These are phyloP conservation scores for Erebia ligea DNA, from an alignment of 2,888 invertebrate species.

Conservation along the genomic window DNA sequence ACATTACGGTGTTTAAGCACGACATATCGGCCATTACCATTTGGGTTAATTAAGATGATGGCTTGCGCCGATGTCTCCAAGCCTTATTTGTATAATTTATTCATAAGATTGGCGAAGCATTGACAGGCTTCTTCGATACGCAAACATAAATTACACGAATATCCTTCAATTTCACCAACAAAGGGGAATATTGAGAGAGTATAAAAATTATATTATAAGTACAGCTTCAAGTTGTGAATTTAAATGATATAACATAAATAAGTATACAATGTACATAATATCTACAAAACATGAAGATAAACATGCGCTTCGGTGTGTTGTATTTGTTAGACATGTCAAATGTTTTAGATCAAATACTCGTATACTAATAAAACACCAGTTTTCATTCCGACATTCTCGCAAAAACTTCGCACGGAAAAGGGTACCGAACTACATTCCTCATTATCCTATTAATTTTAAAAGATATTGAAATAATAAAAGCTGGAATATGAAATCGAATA, in stretches of 20 bases:
- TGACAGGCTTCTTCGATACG: constrained; percentile 1
- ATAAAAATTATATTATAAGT: background rate
- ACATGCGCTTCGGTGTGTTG: no score
- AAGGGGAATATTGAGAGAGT: background rate
- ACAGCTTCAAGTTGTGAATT: no score
- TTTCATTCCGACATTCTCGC: no score
- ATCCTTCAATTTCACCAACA: background rate
- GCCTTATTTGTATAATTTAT: constrained; percentile 21
- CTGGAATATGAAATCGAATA: background rate
- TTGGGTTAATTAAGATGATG: constrained; percentile 10
- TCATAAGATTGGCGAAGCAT: constrained; percentile 13
- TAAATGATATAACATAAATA: no score
- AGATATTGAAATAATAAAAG: no score
- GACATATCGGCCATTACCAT: constrained; percentile 7
- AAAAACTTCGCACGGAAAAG: no score
- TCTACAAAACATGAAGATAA: no score
- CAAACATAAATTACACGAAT: constrained; percentile 4
- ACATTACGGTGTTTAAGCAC: constrained; percentile 9
- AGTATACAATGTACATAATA: no score
- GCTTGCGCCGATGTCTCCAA: constrained; percentile 8
- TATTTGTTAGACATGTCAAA: no score
- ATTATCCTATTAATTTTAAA: no score
- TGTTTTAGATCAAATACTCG: no score
- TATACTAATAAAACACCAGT: no score
- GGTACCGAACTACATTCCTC: background rate